Evolutionary conservation across 2,113 vertebrate species (phyloP).

Genomic region (Cebidichthys violaceus): DNA sequence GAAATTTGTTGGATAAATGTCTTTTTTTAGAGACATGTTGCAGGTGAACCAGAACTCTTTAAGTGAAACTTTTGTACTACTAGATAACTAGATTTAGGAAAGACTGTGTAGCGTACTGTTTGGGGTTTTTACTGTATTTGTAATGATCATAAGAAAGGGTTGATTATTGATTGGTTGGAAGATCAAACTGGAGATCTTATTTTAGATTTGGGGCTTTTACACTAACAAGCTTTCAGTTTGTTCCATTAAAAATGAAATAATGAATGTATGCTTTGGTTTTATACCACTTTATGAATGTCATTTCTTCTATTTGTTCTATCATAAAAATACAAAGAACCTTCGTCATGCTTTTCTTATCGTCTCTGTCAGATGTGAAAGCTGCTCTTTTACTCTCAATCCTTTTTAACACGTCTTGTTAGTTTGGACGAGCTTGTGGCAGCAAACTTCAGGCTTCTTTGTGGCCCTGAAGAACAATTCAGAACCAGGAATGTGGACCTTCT

Average conservation of each 20-base stretch:
- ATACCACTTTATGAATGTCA: neutral
- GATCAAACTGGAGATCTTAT: no score
- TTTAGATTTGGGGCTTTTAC: no score
- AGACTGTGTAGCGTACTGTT: no score
- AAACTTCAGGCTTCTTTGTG: conserved; percentile 22
- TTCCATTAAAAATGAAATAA: neutral
- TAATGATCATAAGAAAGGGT: no score
- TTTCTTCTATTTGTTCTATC: neutral
- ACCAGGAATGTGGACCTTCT: conserved; percentile 6
- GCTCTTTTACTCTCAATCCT: neutral
- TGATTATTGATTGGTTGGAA: no score
- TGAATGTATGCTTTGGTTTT: neutral
- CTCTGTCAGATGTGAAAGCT: neutral
- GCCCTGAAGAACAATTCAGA: conserved; percentile 17
- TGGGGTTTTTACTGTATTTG: no score
- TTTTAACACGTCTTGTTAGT: conserved; percentile 4
- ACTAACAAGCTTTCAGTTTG: no score
- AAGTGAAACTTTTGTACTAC: no score
- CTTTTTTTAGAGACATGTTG: neutral
- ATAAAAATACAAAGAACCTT: no score
- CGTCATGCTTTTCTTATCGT: no score
- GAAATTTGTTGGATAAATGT: no score
- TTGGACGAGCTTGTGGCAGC: conserved; percentile 15
- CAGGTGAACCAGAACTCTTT: neutral
- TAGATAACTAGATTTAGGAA: no score